Base-by-base conservation (phyloP, 1,140 invertebrate genomes). In the Forficula auricularia region DNA sequence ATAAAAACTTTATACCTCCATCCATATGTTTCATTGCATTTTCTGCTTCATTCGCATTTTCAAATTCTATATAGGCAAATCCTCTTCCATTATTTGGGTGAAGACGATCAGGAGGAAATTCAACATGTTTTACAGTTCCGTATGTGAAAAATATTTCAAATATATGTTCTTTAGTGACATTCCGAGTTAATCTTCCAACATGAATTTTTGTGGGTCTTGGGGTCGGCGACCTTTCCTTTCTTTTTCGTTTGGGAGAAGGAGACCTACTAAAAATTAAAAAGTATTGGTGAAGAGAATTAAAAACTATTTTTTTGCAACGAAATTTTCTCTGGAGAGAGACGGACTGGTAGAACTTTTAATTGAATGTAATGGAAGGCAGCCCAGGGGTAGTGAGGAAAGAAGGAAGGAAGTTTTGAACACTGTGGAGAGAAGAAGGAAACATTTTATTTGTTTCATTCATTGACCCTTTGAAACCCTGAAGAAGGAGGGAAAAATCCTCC, bases 11-110 rank as follows among this genome's bases (percentile, higher is more conserved):
- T 35, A 56, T 67, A 74, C 85, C 94, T 60, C 94, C 94, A 67
- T 98, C 91, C 94, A 98, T 98, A 54, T 97, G 88, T 63, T 96
- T 97, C 76, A 97, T 89, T 0, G 94, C 94, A 66, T 92, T 92
- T 62, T 96, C 90, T 22, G 92, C 92, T 63, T 96, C 90, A 54
- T 96, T 91, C 1, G 87, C 65, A 44, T 77, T 92, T 49, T 78
- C 79, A 64, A 84, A 98, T 54, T 98, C 92, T 6, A 98, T 80
- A 60, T 96, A 97, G 6, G 86, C 89, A 67, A 88, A 89, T 12
- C 91, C 89, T 19, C 82, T 71, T 16, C 83, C 81, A 48, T 89
- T 70, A 56, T 85, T 77, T 0, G 78, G 72, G 62, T 96, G 89
- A 31, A 81, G 65, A 46, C 89, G 75, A 52, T 98, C 90, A 41